These are phyloP conservation scores for Vanessa atalanta DNA, from an alignment of 1,140 invertebrate species.

Conservation along the genomic window DNA sequence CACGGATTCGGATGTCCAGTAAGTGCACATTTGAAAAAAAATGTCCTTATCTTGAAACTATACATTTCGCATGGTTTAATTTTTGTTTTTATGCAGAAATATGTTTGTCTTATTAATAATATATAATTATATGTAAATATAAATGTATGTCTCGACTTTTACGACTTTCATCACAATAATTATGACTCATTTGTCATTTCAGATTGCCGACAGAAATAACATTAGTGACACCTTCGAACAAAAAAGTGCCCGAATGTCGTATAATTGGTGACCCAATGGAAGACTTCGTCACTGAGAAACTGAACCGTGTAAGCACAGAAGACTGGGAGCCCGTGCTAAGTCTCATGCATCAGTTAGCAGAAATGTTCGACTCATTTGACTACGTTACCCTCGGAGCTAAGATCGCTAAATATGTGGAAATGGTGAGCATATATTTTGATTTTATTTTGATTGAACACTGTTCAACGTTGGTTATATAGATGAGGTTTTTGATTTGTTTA, in stretches of 20 bases:
- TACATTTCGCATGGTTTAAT: too few relatives aligned
- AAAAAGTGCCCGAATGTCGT: constrained; percentile 64
- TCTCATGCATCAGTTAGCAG: constrained; percentile 68
- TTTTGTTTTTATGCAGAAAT: too few relatives aligned
- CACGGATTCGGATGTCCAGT: constrained; percentile 56
- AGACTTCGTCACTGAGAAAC: constrained; percentile 59
- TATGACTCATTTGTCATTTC: constrained; percentile 2
- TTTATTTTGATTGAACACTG: background rate
- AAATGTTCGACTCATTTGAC: constrained; percentile 62
- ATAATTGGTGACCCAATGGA: constrained; percentile 39
- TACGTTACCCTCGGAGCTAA: constrained; percentile 61
- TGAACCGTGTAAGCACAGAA: constrained; percentile 47
- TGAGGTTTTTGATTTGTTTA: too few relatives aligned
- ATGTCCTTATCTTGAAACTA: too few relatives aligned
- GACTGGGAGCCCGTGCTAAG: constrained; percentile 61
- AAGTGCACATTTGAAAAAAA: constrained; percentile 14
- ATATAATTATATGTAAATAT: too few relatives aligned
- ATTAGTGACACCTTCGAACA: constrained; percentile 46
- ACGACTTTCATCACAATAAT: too few relatives aligned
- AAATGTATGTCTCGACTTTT: too few relatives aligned
- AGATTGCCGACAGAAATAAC: constrained; percentile 61
- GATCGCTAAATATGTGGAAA: constrained; percentile 66
- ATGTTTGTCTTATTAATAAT: too few relatives aligned
- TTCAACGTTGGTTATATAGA: too few relatives aligned
- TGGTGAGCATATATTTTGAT: constrained; percentile 53